Base-by-base conservation (phyloP, 2,888 invertebrate genomes). In the Drosophila prostipennis region DNA sequence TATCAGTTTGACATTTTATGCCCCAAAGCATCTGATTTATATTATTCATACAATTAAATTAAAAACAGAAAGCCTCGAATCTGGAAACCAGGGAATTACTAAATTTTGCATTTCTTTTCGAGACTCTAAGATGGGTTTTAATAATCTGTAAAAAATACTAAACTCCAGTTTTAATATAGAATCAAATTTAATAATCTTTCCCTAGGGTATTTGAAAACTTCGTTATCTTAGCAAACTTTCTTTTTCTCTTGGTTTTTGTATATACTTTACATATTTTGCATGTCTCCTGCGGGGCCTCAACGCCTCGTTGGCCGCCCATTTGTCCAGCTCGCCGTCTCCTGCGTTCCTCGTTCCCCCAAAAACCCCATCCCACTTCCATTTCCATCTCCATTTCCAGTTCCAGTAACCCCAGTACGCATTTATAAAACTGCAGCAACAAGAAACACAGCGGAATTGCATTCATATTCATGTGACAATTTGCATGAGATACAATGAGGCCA, bases 281-380 rank as follows among this genome's bases (percentile, higher is more conserved):
- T 78, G 68, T 49, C 72, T 78, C 69, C 69, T 69, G 60, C 55
- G 84, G 64, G 64, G 45, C 65, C 71, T 75, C 75, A 57, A 75
- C 75, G 78, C 81, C 76, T 78, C 78, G 83, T 80, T 78, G 80
- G 46, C 54, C 76, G 52, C 76, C 51, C 78, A 80, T 74, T 84
- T 84, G 81, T 84, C 79, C 85, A 84, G 70, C 46, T 68, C 48
- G 37, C 16, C 43, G 14, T 32, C 37, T 67, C 26, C 45, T 8
- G 8, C 23, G 60, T 13, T 13, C 29, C 49, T 26, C 23, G 42
- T 10, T 26, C 26, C 19, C 48, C 16, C 32, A 48, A 16, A 39
- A 16, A 40, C 23, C 37, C 37, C 52, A 37, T 32, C 3, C 46
- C 64, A 34, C 26, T 63, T 45, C 45, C 45, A 58, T 51, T 23